These are phyloP conservation scores for Odontophorus gujanensis DNA, from an alignment of 2,113 vertebrate genomes.

Conservation along the genomic window DNA sequence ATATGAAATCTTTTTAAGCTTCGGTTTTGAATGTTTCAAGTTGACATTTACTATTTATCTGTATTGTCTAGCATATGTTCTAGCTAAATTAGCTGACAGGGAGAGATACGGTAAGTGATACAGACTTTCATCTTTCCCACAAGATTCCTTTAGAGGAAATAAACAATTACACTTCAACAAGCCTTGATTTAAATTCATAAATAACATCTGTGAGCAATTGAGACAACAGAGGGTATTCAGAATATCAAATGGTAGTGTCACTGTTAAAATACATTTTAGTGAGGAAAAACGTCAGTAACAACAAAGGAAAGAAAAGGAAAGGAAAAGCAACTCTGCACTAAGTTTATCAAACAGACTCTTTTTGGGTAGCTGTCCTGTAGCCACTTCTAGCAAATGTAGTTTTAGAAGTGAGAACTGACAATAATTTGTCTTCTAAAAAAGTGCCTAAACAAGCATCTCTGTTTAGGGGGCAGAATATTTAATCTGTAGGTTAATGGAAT, in stretches of 20 bases:
- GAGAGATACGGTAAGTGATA: not conserved
- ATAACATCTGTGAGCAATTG: not conserved
- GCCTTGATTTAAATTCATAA: constrained; percentile 36
- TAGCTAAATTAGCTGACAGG: constrained; percentile 22
- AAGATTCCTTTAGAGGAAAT: constrained; percentile 10
- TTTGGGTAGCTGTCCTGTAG: not conserved
- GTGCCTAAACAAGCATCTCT: not conserved
- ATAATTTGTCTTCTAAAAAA: not conserved
- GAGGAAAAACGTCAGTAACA: not conserved
- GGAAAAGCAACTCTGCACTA: not conserved
- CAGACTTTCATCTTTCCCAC: constrained; percentile 28
- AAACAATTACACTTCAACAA: constrained; percentile 15
- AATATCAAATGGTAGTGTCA: not conserved
- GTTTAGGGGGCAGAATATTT: not conserved
- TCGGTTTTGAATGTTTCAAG: not conserved
- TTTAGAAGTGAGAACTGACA: not conserved
- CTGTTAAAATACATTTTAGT: not conserved
- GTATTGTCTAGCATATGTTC: constrained; percentile 34
- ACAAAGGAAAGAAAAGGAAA: not conserved
- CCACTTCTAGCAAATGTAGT: not conserved
- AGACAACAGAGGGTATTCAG: not conserved
- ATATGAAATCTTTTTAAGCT: not conserved
- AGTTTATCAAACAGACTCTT: not conserved
- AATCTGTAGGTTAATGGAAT: not conserved
- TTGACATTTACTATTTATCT: not conserved